These are phyloP conservation scores for Nothobranchius furzeri DNA, from an alignment of 2,113 vertebrate species.

Conservation along the genomic window DNA sequence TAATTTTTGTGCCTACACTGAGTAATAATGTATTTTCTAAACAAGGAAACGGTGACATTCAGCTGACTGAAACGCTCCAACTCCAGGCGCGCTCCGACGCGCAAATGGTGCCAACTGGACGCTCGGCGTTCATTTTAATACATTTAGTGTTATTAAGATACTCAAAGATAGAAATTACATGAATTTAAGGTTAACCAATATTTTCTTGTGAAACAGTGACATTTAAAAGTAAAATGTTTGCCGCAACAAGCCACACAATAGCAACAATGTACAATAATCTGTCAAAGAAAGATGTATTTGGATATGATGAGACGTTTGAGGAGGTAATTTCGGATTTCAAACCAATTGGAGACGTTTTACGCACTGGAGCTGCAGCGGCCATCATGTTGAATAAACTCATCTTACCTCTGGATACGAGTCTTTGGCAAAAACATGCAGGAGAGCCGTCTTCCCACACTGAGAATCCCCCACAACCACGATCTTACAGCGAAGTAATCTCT, in stretches of 20 bases:
- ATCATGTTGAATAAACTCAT: background rate
- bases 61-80: background rate
- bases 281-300: no score
- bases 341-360: slow-evolving; percentile 13
- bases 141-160: no score
- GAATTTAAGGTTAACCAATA: background rate
- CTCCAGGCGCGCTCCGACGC: background rate
- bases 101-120: background rate
- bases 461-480: slow-evolving; percentile 93
- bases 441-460: slow-evolving; percentile 92
- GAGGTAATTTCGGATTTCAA: background rate
- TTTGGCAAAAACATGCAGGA: slow-evolving; percentile 95
- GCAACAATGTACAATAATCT: no score
- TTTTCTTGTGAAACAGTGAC: background rate
- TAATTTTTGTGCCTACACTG: background rate
- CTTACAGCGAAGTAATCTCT: slow-evolving; percentile 86
- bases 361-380: background rate
- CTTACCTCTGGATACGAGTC: slow-evolving; percentile 90
- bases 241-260: no score
- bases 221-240: background rate
- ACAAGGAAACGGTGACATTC: background rate
- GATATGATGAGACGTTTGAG: no score
- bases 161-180: background rate
- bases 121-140: no score
- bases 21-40: background rate